Percentiles rank a stretch among this genome's conserved stretches.
Conservation (phyloP, 2,888 invertebrate genomes). For the Euzetes globulus region DNA sequence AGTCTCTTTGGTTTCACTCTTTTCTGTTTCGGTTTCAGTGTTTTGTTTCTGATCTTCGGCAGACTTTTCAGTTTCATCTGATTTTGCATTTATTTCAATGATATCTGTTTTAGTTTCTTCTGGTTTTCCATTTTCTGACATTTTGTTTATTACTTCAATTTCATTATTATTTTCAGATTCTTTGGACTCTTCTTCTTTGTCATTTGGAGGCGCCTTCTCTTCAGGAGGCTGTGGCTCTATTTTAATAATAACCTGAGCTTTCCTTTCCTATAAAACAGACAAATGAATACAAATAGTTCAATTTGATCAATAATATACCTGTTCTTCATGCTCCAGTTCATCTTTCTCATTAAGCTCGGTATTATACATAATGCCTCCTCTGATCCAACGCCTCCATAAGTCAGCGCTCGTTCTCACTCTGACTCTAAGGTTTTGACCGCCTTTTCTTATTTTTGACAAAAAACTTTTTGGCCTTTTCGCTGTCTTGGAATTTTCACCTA, state of each 20-base stretch:
- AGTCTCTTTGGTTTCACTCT: background rate
- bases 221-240: no score
- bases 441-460: conserved; percentile 23
- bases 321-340: background rate
- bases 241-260: no score
- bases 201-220: no score
- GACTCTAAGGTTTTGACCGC: conserved; percentile 30
- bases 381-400: conserved; percentile 34
- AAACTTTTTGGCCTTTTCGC: background rate
- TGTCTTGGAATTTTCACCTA: background rate
- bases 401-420: conserved; percentile 33
- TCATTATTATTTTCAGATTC: no score
- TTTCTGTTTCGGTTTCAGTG: background rate
- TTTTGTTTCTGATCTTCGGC: background rate
- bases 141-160: no score
- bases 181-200: no score
- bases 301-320: background rate
- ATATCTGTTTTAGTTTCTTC: no score
- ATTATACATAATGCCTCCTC: conserved; percentile 31
- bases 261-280: no score
- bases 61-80: background rate
- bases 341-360: conserved; percentile 8
- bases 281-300: background rate
- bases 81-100: no score
- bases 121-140: no score